Conservation (phyloP, 2,888 invertebrate species). For the Troides oblongomaculatus region DNA sequence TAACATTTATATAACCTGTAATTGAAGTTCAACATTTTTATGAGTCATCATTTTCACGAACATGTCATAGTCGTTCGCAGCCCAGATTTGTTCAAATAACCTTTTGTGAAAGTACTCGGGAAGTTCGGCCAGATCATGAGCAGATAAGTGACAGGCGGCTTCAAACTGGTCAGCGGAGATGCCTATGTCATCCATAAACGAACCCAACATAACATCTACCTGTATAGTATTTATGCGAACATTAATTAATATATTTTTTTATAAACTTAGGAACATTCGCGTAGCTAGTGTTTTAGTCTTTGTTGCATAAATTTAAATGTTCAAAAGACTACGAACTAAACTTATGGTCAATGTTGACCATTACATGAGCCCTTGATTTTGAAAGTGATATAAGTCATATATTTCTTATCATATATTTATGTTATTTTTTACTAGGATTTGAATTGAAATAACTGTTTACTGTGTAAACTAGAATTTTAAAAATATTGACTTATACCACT, state of each 20-base stretch:
- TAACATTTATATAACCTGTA: constrained; percentile 65
- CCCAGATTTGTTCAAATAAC: constrained; percentile 90
- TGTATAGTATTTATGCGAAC: constrained; percentile 45
- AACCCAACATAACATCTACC: constrained; percentile 94
- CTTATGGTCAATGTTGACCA: no score
- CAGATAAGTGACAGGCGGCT: constrained; percentile 83
- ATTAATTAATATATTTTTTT: not conserved
- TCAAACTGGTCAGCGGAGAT: constrained; percentile 94
- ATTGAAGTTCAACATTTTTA: constrained; percentile 93
- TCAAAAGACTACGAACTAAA: no score
- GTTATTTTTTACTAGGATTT: no score
- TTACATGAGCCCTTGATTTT: no score
- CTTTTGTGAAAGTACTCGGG: constrained; percentile 82
- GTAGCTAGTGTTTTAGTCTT: no score
- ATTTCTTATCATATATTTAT: no score
- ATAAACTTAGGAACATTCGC: no score
- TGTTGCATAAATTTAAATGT: no score
- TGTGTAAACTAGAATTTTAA: no score
- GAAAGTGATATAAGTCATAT: no score
- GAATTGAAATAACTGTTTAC: no score
- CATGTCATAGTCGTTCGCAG: constrained; percentile 93
- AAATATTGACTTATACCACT: no score
- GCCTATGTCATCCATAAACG: constrained; percentile 95
- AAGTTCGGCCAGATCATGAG: constrained; percentile 69
- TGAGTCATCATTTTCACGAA: constrained; percentile 96